Percentiles rank a stretch among this genome's conserved stretches.
These are phyloP conservation scores for Hypena proboscidalis DNA, from an alignment of 2,888 invertebrate genomes.

Conservation along the genomic window DNA sequence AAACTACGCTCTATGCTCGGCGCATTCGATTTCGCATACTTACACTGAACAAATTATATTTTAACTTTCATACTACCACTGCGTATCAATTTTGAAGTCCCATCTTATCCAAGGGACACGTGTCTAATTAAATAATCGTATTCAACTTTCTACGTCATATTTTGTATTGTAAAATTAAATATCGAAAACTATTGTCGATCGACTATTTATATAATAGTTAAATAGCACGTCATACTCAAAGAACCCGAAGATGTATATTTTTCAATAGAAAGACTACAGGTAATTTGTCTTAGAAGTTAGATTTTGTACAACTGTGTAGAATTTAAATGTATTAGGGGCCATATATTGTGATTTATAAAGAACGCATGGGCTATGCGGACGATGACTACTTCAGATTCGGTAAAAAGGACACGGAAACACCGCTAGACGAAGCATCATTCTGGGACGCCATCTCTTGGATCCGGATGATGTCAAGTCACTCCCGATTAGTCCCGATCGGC, in stretches of 20 bases:
- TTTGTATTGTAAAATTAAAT: conserved; percentile 12
- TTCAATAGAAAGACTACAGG: conserved; percentile 44
- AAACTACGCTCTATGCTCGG: no score
- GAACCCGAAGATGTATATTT: conserved; percentile 40
- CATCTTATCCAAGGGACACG: background rate
- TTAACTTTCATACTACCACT: no score
- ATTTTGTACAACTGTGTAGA: conserved; percentile 42
- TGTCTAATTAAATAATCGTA: conserved; percentile 1
- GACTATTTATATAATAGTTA: conserved; percentile 22
- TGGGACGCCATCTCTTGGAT: no score
- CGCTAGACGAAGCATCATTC: no score
- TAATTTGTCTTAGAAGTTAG: conserved; percentile 37
- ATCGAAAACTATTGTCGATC: conserved; percentile 15
- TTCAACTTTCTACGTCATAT: conserved; percentile 24
- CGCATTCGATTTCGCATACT: no score
- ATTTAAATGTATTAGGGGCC: conserved; percentile 11
- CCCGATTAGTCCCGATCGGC: no score
- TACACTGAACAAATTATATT: no score
- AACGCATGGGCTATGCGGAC: no score
- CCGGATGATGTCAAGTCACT: no score
- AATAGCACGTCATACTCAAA: conserved; percentile 25
- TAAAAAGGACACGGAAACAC: no score
- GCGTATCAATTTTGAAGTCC: no score
- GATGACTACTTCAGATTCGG: no score
- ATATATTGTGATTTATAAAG: conserved; percentile 6